Conservation (phyloP, 2,797 vertebrate species). For the Brotula barbata region DNA sequence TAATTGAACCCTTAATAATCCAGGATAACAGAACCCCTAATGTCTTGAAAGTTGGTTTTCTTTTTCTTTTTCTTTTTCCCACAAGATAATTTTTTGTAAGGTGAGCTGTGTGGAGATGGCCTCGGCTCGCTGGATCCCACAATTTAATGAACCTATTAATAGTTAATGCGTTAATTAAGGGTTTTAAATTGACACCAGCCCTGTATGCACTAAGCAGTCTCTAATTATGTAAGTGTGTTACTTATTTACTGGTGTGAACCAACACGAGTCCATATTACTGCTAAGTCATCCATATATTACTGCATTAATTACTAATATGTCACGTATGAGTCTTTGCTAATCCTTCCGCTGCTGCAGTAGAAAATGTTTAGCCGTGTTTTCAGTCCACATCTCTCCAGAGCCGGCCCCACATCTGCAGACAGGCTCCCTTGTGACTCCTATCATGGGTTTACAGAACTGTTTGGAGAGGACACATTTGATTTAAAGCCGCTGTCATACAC, state of each 20-base stretch:
- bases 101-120: too few relatives aligned
- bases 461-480: constrained; percentile 61
- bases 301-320: not conserved
- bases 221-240: not conserved
- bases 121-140: not conserved
- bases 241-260: constrained; percentile 1
- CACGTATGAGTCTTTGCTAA: not conserved
- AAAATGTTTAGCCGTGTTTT: constrained; percentile 30
- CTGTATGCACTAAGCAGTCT: not conserved
- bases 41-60: too few relatives aligned
- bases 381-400: constrained; percentile 19
- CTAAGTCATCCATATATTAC: not conserved
- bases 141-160: constrained; percentile 2
- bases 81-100: too few relatives aligned
- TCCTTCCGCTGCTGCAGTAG: not conserved
- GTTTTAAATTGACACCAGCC: too few relatives aligned
- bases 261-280: constrained; percentile 9
- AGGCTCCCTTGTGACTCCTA: constrained; percentile 52
- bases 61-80: too few relatives aligned
- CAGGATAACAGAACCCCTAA: too few relatives aligned
- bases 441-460: constrained; percentile 59
- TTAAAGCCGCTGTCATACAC: constrained; percentile 65
- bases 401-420: constrained; percentile 49
- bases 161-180: not conserved
- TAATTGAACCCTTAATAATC: too few relatives aligned